Percentiles rank a stretch among this genome's conserved stretches.
Evolutionary conservation across 2,888 invertebrate species (phyloP).

Genomic region (Callyntrura sp.): DNA sequence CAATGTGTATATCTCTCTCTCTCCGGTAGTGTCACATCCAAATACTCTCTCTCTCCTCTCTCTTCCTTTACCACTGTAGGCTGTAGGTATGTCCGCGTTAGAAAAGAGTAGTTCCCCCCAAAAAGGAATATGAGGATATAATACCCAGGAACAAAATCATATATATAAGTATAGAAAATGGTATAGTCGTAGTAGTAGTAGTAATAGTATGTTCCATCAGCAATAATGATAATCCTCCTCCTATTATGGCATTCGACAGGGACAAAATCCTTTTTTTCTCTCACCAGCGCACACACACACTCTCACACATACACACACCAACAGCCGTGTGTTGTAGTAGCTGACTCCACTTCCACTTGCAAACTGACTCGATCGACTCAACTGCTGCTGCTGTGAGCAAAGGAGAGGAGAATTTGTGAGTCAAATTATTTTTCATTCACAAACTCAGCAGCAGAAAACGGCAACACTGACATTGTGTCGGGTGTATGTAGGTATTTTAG

Average conservation of each 20-base stretch:
- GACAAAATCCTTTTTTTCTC: constrained; percentile 27
- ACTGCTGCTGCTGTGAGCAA: not conserved
- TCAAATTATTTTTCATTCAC: constrained; percentile 38
- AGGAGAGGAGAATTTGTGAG: constrained; percentile 11
- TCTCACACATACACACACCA: constrained; percentile 2
- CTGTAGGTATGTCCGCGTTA: not conserved
- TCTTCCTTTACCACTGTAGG: too few relatives aligned
- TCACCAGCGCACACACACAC: constrained; percentile 2
- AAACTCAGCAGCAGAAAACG: constrained; percentile 6
- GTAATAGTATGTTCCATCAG: not conserved
- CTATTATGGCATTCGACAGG: constrained; percentile 26
- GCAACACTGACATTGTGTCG: constrained; percentile 30
- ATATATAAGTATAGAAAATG: too few relatives aligned
- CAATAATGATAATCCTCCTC: constrained; percentile 19
- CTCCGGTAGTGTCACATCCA: constrained; percentile 5
- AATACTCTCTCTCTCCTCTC: not conserved
- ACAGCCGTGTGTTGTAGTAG: not conserved
- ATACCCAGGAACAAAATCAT: too few relatives aligned
- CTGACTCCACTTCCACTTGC: not conserved
- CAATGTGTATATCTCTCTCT: not conserved
- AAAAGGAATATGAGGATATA: not conserved
- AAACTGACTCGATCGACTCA: not conserved
- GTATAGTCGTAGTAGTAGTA: not conserved
- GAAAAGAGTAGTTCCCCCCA: not conserved
- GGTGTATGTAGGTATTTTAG: not conserved